A percentile compares a stretch with the other conserved stretches of the same genome.
Evolutionary conservation across 2,797 vertebrate genomes (phyloP).

Genomic region (Sarcoramphus papa): DNA sequence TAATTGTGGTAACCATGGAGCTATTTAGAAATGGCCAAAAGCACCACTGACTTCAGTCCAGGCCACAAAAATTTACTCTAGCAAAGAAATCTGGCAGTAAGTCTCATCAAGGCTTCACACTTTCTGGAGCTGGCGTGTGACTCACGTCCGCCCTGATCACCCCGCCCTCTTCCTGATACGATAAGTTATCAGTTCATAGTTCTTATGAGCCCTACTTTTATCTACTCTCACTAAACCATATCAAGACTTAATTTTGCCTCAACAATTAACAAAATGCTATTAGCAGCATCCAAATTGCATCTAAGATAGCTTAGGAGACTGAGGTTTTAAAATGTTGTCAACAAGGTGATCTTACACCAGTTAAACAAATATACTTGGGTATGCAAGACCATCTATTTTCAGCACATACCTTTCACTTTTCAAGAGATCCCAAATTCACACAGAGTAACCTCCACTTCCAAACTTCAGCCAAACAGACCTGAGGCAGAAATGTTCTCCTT

Average conservation of each 20-base stretch:
- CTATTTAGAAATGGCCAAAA: conserved; percentile 16
- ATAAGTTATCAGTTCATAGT: conserved; percentile 41
- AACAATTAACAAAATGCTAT: conserved; percentile 66
- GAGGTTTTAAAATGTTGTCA: background rate
- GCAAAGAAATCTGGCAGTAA: background rate
- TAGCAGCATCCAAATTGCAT: background rate
- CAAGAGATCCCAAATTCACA: conserved; percentile 18
- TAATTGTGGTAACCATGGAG: background rate
- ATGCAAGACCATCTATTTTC: background rate
- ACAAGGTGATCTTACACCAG: background rate
- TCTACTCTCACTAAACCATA: conserved; percentile 30
- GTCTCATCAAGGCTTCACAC: background rate
- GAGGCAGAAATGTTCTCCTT: background rate
- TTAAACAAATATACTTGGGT: conserved; percentile 37
- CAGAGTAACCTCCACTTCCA: conserved; percentile 3
- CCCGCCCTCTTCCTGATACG: background rate
- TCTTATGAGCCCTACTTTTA: conserved; percentile 57
- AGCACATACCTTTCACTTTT: conserved; percentile 18
- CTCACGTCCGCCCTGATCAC: background rate
- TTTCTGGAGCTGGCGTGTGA: background rate
- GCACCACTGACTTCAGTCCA: conserved; percentile 36
- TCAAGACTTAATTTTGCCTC: conserved; percentile 29
- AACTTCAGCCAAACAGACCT: background rate
- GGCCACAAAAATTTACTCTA: conserved; percentile 1
- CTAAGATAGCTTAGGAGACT: background rate